These are phyloP conservation scores for Muntiacus reevesi DNA, from an alignment of 2,113 vertebrate genomes.

Conservation along the genomic window DNA sequence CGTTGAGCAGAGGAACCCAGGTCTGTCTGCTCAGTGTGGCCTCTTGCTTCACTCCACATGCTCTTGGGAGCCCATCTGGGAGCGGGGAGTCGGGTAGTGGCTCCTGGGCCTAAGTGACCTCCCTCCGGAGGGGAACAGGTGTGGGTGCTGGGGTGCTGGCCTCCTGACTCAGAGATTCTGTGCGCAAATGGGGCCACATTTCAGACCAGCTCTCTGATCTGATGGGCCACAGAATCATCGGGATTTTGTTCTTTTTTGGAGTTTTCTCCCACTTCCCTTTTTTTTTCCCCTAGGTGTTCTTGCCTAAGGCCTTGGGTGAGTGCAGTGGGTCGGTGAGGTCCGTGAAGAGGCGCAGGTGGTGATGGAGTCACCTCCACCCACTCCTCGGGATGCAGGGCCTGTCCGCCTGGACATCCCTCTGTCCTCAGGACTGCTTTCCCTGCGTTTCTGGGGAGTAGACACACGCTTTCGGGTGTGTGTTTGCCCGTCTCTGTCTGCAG, in stretches of 20 bases:
- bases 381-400: background rate
- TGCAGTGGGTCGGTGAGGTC: background rate
- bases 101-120: background rate
- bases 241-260: background rate
- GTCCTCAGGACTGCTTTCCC: background rate
- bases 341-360: accelerated
- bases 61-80: background rate
- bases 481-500: background rate
- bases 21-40: background rate
- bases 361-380: accelerated
- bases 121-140: background rate
- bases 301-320: background rate
- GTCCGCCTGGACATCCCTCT: accelerated
- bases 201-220: background rate
- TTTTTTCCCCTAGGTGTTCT: background rate
- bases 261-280: background rate
- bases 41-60: background rate
- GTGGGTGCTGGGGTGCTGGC: background rate
- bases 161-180: background rate
- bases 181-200: background rate
- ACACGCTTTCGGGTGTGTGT: background rate
- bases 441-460: background rate
- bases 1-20: background rate
- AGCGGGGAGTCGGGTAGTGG: background rate
- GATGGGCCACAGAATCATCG: background rate